Evolutionary conservation across 2,113 vertebrate species (phyloP).

Genomic region (Triplophysa rosa): DNA sequence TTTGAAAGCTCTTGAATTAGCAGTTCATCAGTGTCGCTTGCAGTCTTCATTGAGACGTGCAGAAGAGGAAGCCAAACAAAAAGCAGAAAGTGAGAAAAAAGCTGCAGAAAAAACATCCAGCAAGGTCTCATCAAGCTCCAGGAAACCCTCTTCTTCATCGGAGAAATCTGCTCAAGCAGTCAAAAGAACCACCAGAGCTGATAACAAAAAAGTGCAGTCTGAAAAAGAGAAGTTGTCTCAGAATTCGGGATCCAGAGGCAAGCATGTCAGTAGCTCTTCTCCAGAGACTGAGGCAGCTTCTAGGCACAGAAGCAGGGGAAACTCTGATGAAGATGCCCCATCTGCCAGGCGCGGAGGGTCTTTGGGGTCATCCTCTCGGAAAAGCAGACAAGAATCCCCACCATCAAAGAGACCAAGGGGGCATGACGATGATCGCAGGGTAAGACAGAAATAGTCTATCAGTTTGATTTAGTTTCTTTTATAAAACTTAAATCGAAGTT

Average conservation of each 20-base stretch:
- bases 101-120: not conserved
- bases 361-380: conserved; percentile 52
- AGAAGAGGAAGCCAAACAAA: conserved; percentile 43
- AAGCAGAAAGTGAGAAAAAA: conserved; percentile 37
- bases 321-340: conserved; percentile 44
- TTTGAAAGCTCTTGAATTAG: conserved; percentile 58
- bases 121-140: conserved; percentile 15
- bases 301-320: conserved; percentile 23
- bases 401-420: conserved; percentile 35
- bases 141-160: conserved; percentile 17
- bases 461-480: not conserved
- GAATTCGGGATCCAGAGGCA: conserved; percentile 30
- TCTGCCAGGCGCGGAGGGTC: conserved; percentile 53
- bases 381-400: conserved; percentile 42
- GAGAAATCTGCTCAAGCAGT: not conserved
- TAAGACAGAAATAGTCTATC: conserved; percentile 16
- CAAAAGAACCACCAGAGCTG: conserved; percentile 5
- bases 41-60: conserved; percentile 53
- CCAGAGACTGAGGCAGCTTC: conserved; percentile 37
- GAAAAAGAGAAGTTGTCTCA: conserved; percentile 31
- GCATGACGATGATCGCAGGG: conserved; percentile 46
- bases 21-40: conserved; percentile 62
- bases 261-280: conserved; percentile 13
- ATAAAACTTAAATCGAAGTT: too few species aligned
- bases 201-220: not conserved